phyloP scores from a whole-genome alignment of 2,113 vertebrate genomes.

The Pseudorhombus dupliciocellatus region DNA sequence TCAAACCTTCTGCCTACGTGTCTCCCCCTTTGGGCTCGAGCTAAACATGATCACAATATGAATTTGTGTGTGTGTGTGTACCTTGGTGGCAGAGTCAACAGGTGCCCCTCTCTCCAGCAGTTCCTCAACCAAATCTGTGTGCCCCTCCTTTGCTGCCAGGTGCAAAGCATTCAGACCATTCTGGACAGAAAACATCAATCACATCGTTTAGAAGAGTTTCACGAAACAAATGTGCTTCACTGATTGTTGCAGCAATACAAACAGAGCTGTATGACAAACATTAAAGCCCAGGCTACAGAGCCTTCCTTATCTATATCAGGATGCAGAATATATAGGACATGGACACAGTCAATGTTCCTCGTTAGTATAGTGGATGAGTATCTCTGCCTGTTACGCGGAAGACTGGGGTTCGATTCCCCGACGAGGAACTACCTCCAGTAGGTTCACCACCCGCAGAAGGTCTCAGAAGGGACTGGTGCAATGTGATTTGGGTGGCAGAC shows the following conservation, averaged over 20 bases:
- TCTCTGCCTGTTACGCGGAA: too few species aligned
- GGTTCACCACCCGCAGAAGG: too few species aligned
- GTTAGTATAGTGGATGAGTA: too few species aligned
- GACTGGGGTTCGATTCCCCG: too few species aligned
- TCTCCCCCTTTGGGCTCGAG: neutral
- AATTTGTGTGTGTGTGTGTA: constrained; percentile 44
- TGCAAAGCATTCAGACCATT: constrained; percentile 98
- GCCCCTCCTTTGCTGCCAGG: constrained; percentile 96
- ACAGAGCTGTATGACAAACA: too few species aligned
- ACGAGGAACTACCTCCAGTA: too few species aligned
- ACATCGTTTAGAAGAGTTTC: neutral
- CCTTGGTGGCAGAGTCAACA: constrained; percentile 97
- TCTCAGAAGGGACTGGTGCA: too few species aligned
- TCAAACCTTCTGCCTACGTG: neutral
- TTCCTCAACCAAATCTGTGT: constrained; percentile 93
- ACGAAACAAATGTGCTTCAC: neutral
- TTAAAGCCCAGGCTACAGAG: too few species aligned
- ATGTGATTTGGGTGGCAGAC: too few species aligned
- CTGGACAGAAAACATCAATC: constrained; percentile 71
- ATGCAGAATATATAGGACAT: neutral
- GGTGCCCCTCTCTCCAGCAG: constrained; percentile 91
- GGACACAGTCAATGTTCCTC: too few species aligned
- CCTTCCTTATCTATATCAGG: neutral
- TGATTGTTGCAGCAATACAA: too few species aligned
- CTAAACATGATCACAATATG: neutral